Evolutionary conservation across 2,797 vertebrate genomes (phyloP).

Genomic region (Centroberyx gerrardi): DNA sequence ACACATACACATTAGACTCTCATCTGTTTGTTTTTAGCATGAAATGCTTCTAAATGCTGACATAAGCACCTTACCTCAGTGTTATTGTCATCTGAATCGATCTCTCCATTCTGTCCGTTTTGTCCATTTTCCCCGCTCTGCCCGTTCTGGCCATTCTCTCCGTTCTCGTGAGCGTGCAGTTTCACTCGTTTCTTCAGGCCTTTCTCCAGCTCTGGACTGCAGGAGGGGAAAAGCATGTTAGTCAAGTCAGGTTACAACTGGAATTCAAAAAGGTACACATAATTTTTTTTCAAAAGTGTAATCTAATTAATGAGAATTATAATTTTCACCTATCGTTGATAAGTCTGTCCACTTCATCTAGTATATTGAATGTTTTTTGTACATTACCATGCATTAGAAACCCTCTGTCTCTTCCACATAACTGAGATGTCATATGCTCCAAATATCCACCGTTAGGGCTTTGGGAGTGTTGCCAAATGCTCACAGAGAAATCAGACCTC

Average conservation of each 20-base stretch:
- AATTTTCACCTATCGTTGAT: neutral
- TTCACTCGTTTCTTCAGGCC: constrained; percentile 92
- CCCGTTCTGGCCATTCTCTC: constrained; percentile 88
- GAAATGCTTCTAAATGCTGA: neutral
- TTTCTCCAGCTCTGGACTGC: constrained; percentile 94
- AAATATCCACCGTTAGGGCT: constrained; percentile 42
- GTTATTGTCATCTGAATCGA: constrained; percentile 93
- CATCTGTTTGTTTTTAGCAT: neutral
- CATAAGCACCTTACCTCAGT: constrained; percentile 78
- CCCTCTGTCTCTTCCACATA: neutral
- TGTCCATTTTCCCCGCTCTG: constrained; percentile 85
- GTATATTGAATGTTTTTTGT: neutral
- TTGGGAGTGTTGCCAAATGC: constrained; percentile 55
- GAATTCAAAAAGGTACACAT: neutral
- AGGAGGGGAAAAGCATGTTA: neutral
- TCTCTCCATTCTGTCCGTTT: constrained; percentile 85
- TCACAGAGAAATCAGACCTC: constrained; percentile 37
- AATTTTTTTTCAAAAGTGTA: neutral
- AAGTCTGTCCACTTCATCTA: neutral
- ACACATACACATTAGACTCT: constrained; percentile 24
- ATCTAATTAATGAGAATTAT: neutral
- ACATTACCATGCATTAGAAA: constrained; percentile 1
- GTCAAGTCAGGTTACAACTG: neutral
- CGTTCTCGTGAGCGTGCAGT: constrained; percentile 85
- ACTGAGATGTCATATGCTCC: constrained; percentile 4